A percentile compares a stretch with the other conserved stretches of the same genome.
phyloP scores from a whole-genome alignment of 2,797 vertebrate genomes.

The Acanthurus lineatus region DNA sequence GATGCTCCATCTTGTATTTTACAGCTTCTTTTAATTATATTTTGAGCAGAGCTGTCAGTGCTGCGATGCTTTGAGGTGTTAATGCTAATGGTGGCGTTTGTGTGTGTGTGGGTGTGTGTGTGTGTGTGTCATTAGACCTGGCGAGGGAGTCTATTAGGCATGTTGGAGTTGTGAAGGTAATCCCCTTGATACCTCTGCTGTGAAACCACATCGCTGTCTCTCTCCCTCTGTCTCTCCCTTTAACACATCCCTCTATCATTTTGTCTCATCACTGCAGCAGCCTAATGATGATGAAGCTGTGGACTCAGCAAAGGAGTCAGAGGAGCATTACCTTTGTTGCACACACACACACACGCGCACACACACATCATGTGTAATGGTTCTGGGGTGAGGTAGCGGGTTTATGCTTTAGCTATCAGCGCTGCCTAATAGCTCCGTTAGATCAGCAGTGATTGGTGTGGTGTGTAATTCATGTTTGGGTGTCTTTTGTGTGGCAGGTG shows the following conservation, averaged over 20 bases:
- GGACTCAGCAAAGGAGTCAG: slow-evolving; percentile 78
- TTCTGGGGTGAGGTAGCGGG: slow-evolving; percentile 42
- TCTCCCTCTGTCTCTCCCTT: slow-evolving; percentile 35
- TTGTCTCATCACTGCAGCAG: slow-evolving; percentile 75
- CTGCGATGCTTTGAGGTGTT: slow-evolving; percentile 5
- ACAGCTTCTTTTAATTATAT: background rate
- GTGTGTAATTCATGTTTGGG: slow-evolving; percentile 44
- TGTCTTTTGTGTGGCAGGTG: slow-evolving; percentile 25
- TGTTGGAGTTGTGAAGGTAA: slow-evolving; percentile 70
- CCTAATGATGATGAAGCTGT: slow-evolving; percentile 84
- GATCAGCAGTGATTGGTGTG: slow-evolving; percentile 52
- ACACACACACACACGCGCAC: slow-evolving; percentile 44
- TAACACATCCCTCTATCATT: slow-evolving; percentile 69
- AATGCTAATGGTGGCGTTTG: background rate
- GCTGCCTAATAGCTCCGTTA: slow-evolving; percentile 53
- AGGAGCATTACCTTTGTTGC: slow-evolving; percentile 66
- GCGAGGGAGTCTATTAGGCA: slow-evolving; percentile 67
- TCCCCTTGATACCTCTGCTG: slow-evolving; percentile 61
- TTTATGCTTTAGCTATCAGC: slow-evolving; percentile 58
- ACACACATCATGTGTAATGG: slow-evolving; percentile 41
- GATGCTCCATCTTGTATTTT: slow-evolving; percentile 3
- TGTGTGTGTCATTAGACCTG: slow-evolving; percentile 55
- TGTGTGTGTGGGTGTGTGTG: slow-evolving; percentile 3
- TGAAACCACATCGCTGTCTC: slow-evolving; percentile 61
- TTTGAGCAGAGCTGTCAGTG: slow-evolving; percentile 8